Evolutionary conservation across 2,113 vertebrate genomes (phyloP).

Genomic region (Dasyprocta punctata): DNA sequence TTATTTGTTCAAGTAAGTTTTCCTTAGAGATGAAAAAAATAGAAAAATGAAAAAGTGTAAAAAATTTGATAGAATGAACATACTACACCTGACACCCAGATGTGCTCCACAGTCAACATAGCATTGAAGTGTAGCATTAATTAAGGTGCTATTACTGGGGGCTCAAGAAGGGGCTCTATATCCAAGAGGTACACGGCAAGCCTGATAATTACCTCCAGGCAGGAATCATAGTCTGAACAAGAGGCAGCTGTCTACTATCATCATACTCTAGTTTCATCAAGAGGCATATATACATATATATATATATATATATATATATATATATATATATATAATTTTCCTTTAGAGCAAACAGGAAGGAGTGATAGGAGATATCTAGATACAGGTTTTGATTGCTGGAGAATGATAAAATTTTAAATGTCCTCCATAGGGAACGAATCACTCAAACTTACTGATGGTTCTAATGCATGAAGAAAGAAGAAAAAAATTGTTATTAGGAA

Average conservation of each 20-base stretch:
- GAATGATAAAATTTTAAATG: conserved; percentile 4
- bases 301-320: neutral
- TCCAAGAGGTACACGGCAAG: neutral
- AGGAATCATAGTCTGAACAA: neutral
- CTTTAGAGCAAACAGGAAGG: neutral
- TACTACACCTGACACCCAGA: neutral
- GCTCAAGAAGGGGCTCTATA: neutral
- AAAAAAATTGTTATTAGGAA: neutral
- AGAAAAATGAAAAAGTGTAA: neutral
- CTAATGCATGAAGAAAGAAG: conserved; percentile 14
- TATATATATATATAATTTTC: neutral
- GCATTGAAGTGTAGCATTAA: neutral
- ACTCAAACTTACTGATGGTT: neutral
- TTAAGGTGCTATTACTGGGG: neutral
- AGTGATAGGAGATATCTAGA: neutral
- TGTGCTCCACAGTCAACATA: neutral
- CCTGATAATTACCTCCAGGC: neutral
- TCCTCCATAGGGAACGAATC: conserved; percentile 13
- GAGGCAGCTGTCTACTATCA: neutral
- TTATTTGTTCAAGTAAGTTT: conserved; percentile 1
- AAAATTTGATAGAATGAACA: conserved; percentile 10
- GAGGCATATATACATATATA: neutral
- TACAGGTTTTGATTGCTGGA: neutral
- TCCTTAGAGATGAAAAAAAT: conserved; percentile 8
- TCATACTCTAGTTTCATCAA: neutral